Conservation (phyloP, 2,113 vertebrate species). For the Seriola dumerili region DNA sequence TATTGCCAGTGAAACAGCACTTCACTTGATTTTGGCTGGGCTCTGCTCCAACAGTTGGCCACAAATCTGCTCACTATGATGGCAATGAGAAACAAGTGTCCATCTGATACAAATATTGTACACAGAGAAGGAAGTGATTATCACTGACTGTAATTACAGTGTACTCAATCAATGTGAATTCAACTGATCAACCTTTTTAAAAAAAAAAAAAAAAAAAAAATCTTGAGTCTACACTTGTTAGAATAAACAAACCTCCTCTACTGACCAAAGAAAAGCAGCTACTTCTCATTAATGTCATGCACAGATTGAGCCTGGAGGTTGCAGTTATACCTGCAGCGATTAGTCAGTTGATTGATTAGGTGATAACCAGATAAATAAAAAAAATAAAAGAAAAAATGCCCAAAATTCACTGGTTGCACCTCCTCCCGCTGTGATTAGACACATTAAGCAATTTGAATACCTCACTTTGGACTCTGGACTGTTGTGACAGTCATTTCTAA, state of each 20-base stretch:
- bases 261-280: too few relatives aligned
- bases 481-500: neutral
- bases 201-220: too few relatives aligned
- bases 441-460: neutral
- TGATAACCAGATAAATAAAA: too few relatives aligned
- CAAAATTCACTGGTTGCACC: neutral
- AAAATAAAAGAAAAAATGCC: too few relatives aligned
- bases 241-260: too few relatives aligned
- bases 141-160: neutral
- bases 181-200: too few relatives aligned
- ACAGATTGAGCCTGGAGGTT: neutral
- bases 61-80: slow-evolving; percentile 23
- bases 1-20: slow-evolving; percentile 5
- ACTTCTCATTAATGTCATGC: neutral
- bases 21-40: slow-evolving; percentile 8
- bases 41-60: slow-evolving; percentile 13
- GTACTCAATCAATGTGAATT: neutral
- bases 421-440: neutral
- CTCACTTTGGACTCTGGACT: neutral
- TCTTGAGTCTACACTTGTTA: too few relatives aligned
- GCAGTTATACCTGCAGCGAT: neutral
- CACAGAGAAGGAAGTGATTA: neutral
- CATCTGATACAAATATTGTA: neutral
- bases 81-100: neutral
- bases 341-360: neutral